phyloP scores from a whole-genome alignment of 1,140 invertebrate genomes.

The Penaeus chinensis region DNA sequence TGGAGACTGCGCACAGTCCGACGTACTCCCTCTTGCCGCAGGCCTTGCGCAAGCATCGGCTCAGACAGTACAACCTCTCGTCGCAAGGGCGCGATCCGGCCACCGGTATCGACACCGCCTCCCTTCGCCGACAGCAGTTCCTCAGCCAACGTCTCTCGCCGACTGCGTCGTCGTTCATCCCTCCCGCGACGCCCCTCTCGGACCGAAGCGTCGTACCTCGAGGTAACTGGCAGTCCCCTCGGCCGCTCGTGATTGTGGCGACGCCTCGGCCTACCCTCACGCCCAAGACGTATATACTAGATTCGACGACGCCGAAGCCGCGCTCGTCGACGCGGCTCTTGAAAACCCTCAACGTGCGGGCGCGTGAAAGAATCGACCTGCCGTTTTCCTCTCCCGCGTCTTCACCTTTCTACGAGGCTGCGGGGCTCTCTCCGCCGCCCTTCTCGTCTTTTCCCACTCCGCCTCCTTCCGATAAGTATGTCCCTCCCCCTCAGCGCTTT shows the following conservation, averaged over 20 bases:
- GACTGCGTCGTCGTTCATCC: slow-evolving; percentile 3
- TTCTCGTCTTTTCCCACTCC: not conserved
- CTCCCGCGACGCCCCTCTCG: not conserved
- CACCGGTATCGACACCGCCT: too few relatives aligned
- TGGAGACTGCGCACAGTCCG: not conserved
- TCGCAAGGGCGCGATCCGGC: not conserved
- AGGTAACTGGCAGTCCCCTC: not conserved
- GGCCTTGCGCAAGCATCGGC: not conserved
- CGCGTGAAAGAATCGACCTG: not conserved
- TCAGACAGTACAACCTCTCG: not conserved
- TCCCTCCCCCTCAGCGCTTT: slow-evolving; percentile 23
- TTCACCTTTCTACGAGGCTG: not conserved
- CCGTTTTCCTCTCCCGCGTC: not conserved
- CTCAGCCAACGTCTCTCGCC: not conserved
- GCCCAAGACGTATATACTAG: not conserved
- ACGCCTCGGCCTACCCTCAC: too few relatives aligned
- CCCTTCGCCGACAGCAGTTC: not conserved
- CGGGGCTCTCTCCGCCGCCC: not conserved
- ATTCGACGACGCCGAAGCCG: not conserved
- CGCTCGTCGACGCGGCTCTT: not conserved
- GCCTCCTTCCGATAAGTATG: not conserved
- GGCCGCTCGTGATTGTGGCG: not conserved
- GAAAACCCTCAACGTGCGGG: not conserved
- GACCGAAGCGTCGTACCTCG: too few relatives aligned
- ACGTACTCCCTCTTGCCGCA: not conserved